These are phyloP conservation scores for Chelon auratus DNA, from an alignment of 2,797 vertebrate genomes.

Conservation along the genomic window DNA sequence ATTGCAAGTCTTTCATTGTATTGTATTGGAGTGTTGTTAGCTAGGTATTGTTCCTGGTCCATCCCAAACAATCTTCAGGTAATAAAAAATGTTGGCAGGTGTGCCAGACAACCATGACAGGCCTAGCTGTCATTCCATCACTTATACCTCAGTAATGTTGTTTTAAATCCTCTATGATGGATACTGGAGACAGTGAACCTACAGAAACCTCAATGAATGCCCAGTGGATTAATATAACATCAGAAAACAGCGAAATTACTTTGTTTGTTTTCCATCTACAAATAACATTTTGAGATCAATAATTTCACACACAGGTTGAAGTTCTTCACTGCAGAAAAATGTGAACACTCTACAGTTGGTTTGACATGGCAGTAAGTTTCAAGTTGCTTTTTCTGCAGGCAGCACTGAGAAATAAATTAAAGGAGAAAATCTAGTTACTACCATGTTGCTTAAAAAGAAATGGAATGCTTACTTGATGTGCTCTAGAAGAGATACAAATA, in stretches of 20 bases:
- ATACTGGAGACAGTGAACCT: slow-evolving; percentile 19
- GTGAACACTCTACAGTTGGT: neutral
- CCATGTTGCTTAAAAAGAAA: no score
- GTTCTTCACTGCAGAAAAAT: neutral
- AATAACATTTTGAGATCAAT: neutral
- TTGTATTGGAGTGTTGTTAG: slow-evolving; percentile 53
- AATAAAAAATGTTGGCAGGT: slow-evolving; percentile 51
- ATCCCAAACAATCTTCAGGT: slow-evolving; percentile 56
- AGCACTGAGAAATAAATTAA: no score
- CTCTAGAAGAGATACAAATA: neutral
- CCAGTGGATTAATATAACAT: neutral
- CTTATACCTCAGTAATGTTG: slow-evolving; percentile 51
- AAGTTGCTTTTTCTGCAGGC: no score
- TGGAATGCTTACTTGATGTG: neutral
- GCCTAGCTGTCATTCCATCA: slow-evolving; percentile 51
- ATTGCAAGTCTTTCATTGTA: slow-evolving; percentile 51
- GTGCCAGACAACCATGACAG: slow-evolving; percentile 46
- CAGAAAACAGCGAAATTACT: neutral
- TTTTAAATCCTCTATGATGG: slow-evolving; percentile 59
- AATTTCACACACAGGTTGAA: slow-evolving; percentile 8
- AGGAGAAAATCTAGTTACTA: no score
- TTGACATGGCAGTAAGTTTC: no score
- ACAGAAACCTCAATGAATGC: neutral
- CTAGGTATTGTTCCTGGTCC: slow-evolving; percentile 51
- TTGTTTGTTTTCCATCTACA: neutral